A percentile compares a stretch with the other conserved stretches of the same genome.
Conservation (phyloP, 1,140 invertebrate species). For the Solenopsis fugax region DNA sequence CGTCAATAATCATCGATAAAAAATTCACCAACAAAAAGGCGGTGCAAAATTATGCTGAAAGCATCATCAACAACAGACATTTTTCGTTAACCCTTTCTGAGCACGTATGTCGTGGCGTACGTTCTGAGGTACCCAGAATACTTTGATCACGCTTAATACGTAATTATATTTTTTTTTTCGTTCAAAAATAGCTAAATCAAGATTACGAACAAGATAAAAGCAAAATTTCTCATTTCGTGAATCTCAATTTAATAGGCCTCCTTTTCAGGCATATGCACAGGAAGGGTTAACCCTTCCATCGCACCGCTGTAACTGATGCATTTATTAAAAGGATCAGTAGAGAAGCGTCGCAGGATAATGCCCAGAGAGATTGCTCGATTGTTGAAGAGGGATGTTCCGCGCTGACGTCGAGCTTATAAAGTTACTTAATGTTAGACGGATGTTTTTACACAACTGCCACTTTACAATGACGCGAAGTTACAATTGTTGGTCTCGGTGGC, state of each 20-base stretch:
- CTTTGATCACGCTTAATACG: not conserved
- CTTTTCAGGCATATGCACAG: not conserved
- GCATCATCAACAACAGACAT: slow-evolving; percentile 12
- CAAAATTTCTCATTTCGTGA: not conserved
- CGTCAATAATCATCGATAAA: slow-evolving; percentile 3
- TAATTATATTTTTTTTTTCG: slow-evolving; percentile 12
- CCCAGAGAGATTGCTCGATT: slow-evolving; percentile 44
- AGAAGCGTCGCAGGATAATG: slow-evolving; percentile 54
- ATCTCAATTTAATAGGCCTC: not conserved
- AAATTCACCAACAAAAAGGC: slow-evolving; percentile 56
- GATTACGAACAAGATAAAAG: slow-evolving; percentile 24
- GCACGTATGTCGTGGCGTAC: slow-evolving; percentile 16
- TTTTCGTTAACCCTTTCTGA: slow-evolving; percentile 43
- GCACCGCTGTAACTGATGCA: slow-evolving; percentile 26
- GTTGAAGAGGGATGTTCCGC: slow-evolving; percentile 56
- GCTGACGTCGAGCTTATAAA: slow-evolving; percentile 66
- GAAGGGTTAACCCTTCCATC: slow-evolving; percentile 32
- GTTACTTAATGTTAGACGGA: slow-evolving; percentile 61
- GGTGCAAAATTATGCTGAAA: slow-evolving; percentile 43
- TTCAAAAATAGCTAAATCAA: slow-evolving; percentile 15
- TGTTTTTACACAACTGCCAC: slow-evolving; percentile 68
- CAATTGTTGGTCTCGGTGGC: slow-evolving; percentile 41
- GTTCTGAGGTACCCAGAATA: not conserved
- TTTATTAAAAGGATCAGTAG: slow-evolving; percentile 46
- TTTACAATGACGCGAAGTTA: slow-evolving; percentile 53